phyloP scores from a whole-genome alignment of 2,888 invertebrate species.

The Drosophila prostipennis region DNA sequence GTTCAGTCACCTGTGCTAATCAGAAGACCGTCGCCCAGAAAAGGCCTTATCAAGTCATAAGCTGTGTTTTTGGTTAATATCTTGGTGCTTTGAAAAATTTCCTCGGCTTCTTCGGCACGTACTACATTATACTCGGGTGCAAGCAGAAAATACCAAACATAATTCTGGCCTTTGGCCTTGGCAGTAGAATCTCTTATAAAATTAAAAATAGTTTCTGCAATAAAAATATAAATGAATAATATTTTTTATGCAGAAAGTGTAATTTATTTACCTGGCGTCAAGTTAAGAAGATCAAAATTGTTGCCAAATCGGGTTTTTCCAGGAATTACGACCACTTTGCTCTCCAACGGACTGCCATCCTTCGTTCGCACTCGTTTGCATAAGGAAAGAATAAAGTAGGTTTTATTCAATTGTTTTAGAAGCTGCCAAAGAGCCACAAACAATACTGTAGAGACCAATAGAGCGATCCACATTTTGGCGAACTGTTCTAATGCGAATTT shows the following conservation, averaged over 20 bases:
- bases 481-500: not conserved
- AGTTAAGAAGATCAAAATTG: constrained; percentile 73
- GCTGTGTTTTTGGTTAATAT: constrained; percentile 85
- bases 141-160: constrained; percentile 77
- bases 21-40: constrained; percentile 85
- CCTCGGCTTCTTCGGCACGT: constrained; percentile 85
- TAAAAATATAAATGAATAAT: not conserved
- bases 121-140: constrained; percentile 80
- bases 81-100: constrained; percentile 85
- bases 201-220: constrained; percentile 65
- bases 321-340: constrained; percentile 61
- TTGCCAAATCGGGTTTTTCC: constrained; percentile 79
- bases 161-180: constrained; percentile 71
- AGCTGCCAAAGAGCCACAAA: constrained; percentile 25
- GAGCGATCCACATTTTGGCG: constrained; percentile 25
- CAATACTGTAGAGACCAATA: constrained; percentile 25
- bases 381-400: constrained; percentile 67
- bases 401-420: constrained; percentile 57
- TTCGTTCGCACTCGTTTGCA: constrained; percentile 66
- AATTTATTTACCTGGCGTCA: constrained; percentile 66
- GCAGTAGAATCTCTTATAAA: constrained; percentile 51
- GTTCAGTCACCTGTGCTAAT: constrained; percentile 82
- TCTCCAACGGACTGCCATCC: constrained; percentile 74
- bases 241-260: fast-evolving
- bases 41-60: constrained; percentile 85